Evolutionary conservation across 2,113 vertebrate genomes (phyloP), one percentile per base, ranked within the genome.

Genomic region (Corythoichthys intestinalis): DNA sequence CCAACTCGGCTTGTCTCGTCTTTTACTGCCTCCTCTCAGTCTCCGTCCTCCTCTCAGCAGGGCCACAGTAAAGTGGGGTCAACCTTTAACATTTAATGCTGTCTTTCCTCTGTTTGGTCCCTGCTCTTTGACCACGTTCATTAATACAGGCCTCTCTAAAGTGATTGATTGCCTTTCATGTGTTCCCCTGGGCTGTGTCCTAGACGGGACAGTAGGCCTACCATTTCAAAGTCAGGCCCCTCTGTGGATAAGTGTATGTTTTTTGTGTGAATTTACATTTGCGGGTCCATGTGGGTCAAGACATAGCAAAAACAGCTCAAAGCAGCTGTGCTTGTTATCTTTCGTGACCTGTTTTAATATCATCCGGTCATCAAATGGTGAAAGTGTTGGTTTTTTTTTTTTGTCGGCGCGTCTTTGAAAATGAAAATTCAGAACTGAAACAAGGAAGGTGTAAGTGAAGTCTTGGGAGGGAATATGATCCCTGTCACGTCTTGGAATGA

Each of bases 61-160:
- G 86, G 82, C 84, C 75, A 72, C 77, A 47, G 75, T 83, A 80
- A 88, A 91, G 82, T 81, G 83, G 87, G 86, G 89, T 87, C 90
- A 85, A 76, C 58, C 70, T 73, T 75, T 79, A 78, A 65, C 70
- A 66, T 85, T 83, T 81, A 83, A 75, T 72, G 59, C 81, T 74
- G 77, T 81, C 78, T 82, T 81, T 77, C 41, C 71, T 70, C 70
- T 77, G 81, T 80, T 82, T 82, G 60, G 66, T 12, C 20, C 34
- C n/a, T 84, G 83, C 86, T 86, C 86, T 84, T 83, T 84, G 81
- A 80, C 87, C 83, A 65, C 8, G 15, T 82, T 87, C 80, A 81
- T 83, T 81, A 82, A 84, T 85, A 67, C 66, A 15, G 68, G 72
- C 74, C 70, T 72, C 73, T 74, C 65, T 75, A 80, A 80, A 83